Evolutionary conservation across 2,113 vertebrate genomes (phyloP), one percentile per base, ranked within the genome.

Genomic region (Cygnus atratus): DNA sequence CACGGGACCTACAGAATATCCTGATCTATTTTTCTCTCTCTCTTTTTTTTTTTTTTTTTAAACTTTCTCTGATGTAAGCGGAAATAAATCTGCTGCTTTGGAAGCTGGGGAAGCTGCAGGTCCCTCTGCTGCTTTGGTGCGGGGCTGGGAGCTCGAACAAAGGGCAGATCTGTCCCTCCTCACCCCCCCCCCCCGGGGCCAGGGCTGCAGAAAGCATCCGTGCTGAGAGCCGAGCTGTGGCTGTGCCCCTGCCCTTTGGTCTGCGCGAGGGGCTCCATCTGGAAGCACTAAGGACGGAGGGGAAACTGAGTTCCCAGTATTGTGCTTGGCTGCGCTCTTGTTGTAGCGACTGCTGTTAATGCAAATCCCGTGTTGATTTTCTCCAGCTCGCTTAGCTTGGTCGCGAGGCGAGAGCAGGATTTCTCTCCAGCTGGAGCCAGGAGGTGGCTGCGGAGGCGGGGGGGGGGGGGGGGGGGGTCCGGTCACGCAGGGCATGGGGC

Each of bases 281-380:
- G 95, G 95, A 96, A 96, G 81, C 84, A 91, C 76, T 96, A 96
- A 97, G 96, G 92, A 78, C 1, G 10, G 76, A 79, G 81, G 87
- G 81, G 80, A 70, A 84, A 68, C 84, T 5, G 93, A 78, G 91
- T 88, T 91, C 80, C 88, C 87, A 57, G 66, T 93, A 93, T 95
- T 92, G 94, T 93, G 88, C 26, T 96, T 95, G 96, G 96, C 94
- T 7, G 57, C 59, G 41, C 54, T 37, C 92, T 88, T 93, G 88
- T 91, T 95, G 95, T 92, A 93, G 95, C 79, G 82, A 97, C 91
- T 80, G 96, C 94, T 96, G 91, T 91, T 92, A 91, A 96, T 96
- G 96, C 93, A 96, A 95, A 94, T 97, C 93, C 95, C 50, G 44
- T 52, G 87, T 87, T 68, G 93, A 88, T 91, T 65, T 65, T 72